A percentile compares a stretch with the other conserved stretches of the same genome.
phyloP scores from a whole-genome alignment of 1,140 invertebrate species.

The Musca vetustissima region DNA sequence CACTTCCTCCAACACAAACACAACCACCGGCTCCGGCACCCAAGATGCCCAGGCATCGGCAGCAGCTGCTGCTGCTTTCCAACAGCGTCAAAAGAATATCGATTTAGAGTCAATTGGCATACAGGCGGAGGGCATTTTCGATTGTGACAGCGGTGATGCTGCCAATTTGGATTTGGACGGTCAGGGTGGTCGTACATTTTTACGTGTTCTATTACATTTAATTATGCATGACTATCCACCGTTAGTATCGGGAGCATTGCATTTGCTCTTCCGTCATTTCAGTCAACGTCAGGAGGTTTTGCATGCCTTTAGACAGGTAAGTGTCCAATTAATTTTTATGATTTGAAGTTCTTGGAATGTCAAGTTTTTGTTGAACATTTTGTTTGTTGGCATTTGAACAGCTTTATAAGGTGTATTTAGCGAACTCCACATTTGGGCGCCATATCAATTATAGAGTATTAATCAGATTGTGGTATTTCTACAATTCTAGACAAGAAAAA shows the following conservation, averaged over 20 bases:
- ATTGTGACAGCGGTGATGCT: constrained; percentile 66
- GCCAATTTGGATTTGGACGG: constrained; percentile 84
- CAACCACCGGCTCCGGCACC: neutral
- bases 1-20: neutral
- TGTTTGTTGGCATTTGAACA: neutral
- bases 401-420: too few relatives aligned
- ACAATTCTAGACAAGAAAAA: too few relatives aligned
- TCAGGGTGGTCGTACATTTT: constrained; percentile 89
- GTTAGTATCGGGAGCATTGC: constrained; percentile 91
- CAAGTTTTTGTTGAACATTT: neutral
- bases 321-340: too few relatives aligned
- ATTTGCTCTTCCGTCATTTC: constrained; percentile 96
- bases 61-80: constrained; percentile 40
- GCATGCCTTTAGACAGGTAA: constrained; percentile 90
- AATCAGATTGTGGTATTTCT: too few relatives aligned
- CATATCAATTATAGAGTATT: too few relatives aligned
- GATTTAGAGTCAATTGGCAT: constrained; percentile 88
- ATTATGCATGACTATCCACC: constrained; percentile 98
- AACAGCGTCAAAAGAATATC: constrained; percentile 70
- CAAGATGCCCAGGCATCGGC: constrained; percentile 28
- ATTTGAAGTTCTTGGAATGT: too few relatives aligned
- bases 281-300: constrained; percentile 96
- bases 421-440: too few relatives aligned
- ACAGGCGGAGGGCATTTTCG: constrained; percentile 94
- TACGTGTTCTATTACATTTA: constrained; percentile 90